These are phyloP conservation scores for Latheticus oryzae DNA, from an alignment of 2,888 invertebrate species.

Conservation along the genomic window DNA sequence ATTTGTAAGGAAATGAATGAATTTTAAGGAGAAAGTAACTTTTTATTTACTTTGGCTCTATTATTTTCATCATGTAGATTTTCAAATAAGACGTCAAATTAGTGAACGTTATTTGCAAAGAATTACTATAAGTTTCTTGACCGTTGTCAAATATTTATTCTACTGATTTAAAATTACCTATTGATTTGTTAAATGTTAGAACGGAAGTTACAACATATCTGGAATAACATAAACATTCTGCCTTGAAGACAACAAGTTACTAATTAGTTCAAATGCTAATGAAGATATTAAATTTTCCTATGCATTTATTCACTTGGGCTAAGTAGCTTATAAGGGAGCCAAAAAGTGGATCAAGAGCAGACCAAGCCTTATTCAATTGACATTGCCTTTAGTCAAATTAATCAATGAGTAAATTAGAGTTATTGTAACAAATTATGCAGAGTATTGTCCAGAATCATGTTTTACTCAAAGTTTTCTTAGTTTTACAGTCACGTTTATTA, in stretches of 20 bases:
- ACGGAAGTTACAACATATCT: too few relatives aligned
- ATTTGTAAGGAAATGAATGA: too few relatives aligned
- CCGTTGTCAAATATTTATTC: too few relatives aligned
- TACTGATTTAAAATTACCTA: too few relatives aligned
- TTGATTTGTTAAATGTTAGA: too few relatives aligned
- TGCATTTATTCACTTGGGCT: too few relatives aligned
- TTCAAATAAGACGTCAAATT: too few relatives aligned
- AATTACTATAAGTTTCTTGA: too few relatives aligned
- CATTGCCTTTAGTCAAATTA: slow-evolving; percentile 44
- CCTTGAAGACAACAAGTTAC: too few relatives aligned
- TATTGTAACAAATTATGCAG: slow-evolving; percentile 16
- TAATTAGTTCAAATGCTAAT: slow-evolving; percentile 3
- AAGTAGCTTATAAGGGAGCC: slow-evolving; percentile 21
- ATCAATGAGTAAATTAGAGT: slow-evolving; percentile 17
- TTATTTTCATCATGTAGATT: slow-evolving; percentile 12
- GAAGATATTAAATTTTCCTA: slow-evolving; percentile 20
- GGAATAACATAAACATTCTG: slow-evolving; percentile 1
- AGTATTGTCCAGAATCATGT: background rate
- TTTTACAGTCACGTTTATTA: too few relatives aligned
- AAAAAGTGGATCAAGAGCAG: slow-evolving; percentile 47
- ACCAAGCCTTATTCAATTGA: slow-evolving; percentile 45
- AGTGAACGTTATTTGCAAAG: too few relatives aligned
- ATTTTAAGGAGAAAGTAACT: slow-evolving; percentile 18
- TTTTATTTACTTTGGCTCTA: slow-evolving; percentile 2
- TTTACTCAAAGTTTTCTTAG: background rate